phyloP scores from a whole-genome alignment of 1,140 invertebrate species.

The Cotesia glomerata region DNA sequence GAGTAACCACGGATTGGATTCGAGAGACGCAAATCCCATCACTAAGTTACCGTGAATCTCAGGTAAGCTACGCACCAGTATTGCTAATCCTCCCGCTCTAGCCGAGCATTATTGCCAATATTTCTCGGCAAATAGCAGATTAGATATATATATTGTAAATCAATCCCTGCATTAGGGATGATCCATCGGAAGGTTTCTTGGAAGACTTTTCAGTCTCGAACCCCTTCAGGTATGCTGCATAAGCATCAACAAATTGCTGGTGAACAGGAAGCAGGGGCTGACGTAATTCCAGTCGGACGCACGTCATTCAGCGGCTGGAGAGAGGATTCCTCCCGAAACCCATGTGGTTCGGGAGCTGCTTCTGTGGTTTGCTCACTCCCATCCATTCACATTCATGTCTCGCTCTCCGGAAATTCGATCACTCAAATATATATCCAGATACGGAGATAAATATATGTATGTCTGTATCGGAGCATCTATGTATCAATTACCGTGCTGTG shows the following conservation, averaged over 20 bases:
- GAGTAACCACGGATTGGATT: constrained; percentile 4
- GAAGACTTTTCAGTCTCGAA: no score
- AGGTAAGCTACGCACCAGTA: constrained; percentile 27
- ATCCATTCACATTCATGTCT: not conserved
- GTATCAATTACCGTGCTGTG: constrained; percentile 6
- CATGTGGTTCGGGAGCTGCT: not conserved
- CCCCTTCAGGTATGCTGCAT: no score
- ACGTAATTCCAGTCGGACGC: not conserved
- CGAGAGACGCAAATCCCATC: constrained; percentile 17
- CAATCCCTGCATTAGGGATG: no score
- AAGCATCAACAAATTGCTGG: not conserved
- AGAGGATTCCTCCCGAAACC: not conserved
- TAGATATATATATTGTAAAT: not conserved
- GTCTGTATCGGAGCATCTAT: not conserved
- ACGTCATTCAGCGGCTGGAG: not conserved
- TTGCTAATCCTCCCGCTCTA: constrained; percentile 6
- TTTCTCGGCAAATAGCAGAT: not conserved
- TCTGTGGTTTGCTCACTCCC: not conserved
- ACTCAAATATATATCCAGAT: not conserved
- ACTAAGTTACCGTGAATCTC: constrained; percentile 24
- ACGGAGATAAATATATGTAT: not conserved
- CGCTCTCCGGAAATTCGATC: not conserved
- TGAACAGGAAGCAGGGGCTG: not conserved
- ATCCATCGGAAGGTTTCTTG: no score
- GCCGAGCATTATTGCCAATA: not conserved